Evolutionary conservation across 2,888 invertebrate genomes (phyloP), one percentile per base, ranked within the genome.

Genomic region (Rotaria socialis): DNA sequence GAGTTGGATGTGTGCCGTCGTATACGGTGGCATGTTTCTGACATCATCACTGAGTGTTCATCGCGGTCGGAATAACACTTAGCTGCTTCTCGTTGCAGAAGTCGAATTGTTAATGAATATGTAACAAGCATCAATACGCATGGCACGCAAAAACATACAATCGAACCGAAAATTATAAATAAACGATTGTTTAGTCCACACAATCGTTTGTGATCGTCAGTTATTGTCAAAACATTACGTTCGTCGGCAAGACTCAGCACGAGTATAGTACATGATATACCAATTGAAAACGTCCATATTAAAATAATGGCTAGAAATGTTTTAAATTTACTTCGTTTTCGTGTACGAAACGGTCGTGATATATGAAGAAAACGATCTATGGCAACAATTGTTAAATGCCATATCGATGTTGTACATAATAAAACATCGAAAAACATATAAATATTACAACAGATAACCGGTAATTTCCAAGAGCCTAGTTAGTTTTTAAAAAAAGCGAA

Each of bases 111-210:
- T 35, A 86, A 60, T 14, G 60, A 35, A 84, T 74, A 86, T 56
- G 85, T 86, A 22, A 86, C 22, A 47, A 86, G 74, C 86, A 86
- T 86, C 14, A 86, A 75, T 60, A 86, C 19, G n/a, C 85, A 60
- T 35, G 86, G 86, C n/a, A 86, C 75, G 41, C 85, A 85, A 85
- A 86, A 86, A 14, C 75, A 85, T 35, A 86, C 43, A 50, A 86
- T 86, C 47, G 86, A 86, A 50, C 86, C 86, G 19, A 80, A 86
- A 0, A 86, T 85, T 35, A 86, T 86, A 75, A 86, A 86, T 47
- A 41, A 47, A 11, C 58, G 56, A 60, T 86, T 86, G 22, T 84
- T 86, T 8, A 86, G 52, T 56, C 47, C 60, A 50, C 86, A 86
- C 19, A 67, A 16, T 80, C 67, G n/a, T 84, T 60, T 85, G 14